Percentiles rank a stretch among this genome's conserved stretches.
Evolutionary conservation across 2,113 vertebrate genomes (phyloP).

Genomic region (Gopherus flavomarginatus): DNA sequence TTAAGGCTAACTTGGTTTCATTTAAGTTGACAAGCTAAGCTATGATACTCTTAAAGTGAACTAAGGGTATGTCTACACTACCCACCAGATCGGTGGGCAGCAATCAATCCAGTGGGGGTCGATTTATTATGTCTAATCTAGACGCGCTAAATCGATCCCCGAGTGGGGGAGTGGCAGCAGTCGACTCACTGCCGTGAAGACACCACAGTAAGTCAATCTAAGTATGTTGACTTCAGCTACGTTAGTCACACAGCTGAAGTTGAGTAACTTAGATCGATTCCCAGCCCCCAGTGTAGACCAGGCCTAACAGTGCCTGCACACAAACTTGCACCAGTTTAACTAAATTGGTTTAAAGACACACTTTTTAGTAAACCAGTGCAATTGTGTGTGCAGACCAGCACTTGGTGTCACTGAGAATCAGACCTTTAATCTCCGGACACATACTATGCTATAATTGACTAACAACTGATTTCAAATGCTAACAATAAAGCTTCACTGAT

Average conservation of each 20-base stretch:
- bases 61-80: not conserved
- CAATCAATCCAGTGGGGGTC: no score
- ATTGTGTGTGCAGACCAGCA: not conserved
- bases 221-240: no score
- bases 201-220: no score
- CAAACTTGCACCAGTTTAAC: not conserved
- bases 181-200: no score
- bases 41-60: not conserved
- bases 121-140: no score
- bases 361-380: not conserved
- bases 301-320: not conserved
- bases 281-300: no score
- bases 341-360: not conserved
- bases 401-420: not conserved
- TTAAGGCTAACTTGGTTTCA: not conserved
- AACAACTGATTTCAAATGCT: conserved; percentile 4
- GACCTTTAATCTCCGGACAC: not conserved
- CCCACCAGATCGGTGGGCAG: no score
- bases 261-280: no score
- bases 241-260: no score
- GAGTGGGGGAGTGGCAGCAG: no score
- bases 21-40: not conserved
- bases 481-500: not conserved
- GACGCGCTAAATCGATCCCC: no score
- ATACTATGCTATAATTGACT: not conserved